Base-by-base conservation (phyloP, 2,888 invertebrate genomes). In the Melieria crassipennis region DNA sequence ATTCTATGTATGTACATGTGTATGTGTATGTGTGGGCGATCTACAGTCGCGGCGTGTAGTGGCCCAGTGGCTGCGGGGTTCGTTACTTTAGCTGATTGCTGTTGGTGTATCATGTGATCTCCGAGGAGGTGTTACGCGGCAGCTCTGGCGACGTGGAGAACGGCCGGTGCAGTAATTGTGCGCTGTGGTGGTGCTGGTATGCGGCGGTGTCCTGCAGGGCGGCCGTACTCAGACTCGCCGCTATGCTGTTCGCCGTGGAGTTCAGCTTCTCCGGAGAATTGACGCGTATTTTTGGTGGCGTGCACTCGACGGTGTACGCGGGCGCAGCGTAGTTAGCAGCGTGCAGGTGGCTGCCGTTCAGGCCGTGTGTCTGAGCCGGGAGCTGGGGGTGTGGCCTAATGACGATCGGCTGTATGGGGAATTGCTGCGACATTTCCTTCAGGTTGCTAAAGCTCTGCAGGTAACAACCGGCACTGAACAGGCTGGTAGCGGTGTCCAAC, bases 231-330 rank as follows among this genome's bases (percentile, higher is more conserved):
- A 75, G 70, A 16, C 78, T 80, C 7, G 80, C 75, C 46, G 80
- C 79, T 72, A 79, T 80, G 55, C 77, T 78, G 65, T 78, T 78
- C 7, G 81, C 84, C 48, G 84, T 81, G 7, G 86, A 86, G 72
- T 87, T 87, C 72, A 87, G 82, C 71, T 86, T 86, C 75, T 85
- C 87, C 30, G 87, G 87, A 16, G 87, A 86, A 79, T 83, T 87
- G 70, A 87, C 83, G 66, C 87, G 84, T 71, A 87, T 84, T 80
- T 87, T 86, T 42, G 87, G 84, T 45, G 85, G 84, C 61, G 79
- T 75, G 30, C 76, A 77, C 62, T 79, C 82, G 46, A 82, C 78
- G 78, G 84, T 79, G 77, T 82, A 83, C 72, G 83, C 83, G 69
- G 75, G 78, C 9, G 83, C 80, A 75, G 82, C 78, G 55, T 58